Evolutionary conservation across 2,888 invertebrate genomes (phyloP), one percentile per base, ranked within the genome.

Genomic region (Neria commutata): DNA sequence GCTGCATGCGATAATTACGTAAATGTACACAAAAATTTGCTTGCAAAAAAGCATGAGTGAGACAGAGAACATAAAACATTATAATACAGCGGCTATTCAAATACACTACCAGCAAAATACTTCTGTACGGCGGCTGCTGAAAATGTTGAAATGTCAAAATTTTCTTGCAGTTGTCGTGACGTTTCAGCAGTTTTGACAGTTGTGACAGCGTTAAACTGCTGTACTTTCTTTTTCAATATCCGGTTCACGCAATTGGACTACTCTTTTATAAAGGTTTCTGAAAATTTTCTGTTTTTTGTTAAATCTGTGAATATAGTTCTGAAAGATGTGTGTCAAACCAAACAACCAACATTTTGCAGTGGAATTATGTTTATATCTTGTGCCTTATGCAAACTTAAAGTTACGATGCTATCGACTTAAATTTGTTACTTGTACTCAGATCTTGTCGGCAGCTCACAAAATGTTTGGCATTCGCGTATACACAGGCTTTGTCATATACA

Each of bases 201-300:
- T 65, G 46, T 63, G 49, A 29, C 49, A 19, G 14, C 24, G 10
- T 10, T 5, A 21, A 45, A 54, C 64, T 63, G 66, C 68, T 63
- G 45, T 50, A 66, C 72, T 70, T 72, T 74, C 77, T 78, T 78
- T 79, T 75, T 70, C 68, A 62, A 74, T 71, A 79, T 80, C 79
- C 79, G 80, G 74, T 76, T 73, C 68, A 73, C 71, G 67, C 65
- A 72, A 74, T 77, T 75, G 74, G 77, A 69, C 67, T 67, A 76
- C 73, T 66, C 68, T 64, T 71, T 67, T 57, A 37, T 66, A 68
- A 71, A 70, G 70, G 69, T 75, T 58, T 70, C 54, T 56, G 51
- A 56, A 14, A 66, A 60, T 52, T 67, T 68, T 62, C 49, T 26
- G 21, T 34, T 65, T 63, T 57, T 10, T 61, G 47, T 50, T 46